These are phyloP conservation scores for Cosmorhoe ocellata DNA, from an alignment of 2,888 invertebrate genomes.

Conservation along the genomic window DNA sequence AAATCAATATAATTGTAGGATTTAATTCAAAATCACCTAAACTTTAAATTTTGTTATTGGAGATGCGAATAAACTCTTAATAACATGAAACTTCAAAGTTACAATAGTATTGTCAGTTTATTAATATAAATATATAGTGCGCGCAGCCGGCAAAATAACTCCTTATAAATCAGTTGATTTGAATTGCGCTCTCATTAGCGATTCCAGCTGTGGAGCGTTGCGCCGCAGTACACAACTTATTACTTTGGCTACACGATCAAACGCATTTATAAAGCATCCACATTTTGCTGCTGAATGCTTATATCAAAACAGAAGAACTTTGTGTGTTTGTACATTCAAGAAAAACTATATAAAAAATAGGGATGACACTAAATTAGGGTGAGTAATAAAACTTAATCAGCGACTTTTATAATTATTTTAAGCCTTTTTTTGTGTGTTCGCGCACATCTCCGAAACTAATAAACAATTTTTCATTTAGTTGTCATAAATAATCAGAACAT, in stretches of 20 bases:
- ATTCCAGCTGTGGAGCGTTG: slow-evolving; percentile 68
- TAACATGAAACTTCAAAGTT: slow-evolving; percentile 46
- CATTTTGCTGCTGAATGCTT: slow-evolving; percentile 54
- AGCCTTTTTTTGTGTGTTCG: too few species aligned
- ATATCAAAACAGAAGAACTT: too few species aligned
- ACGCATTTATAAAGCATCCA: slow-evolving; percentile 57
- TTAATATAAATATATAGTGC: slow-evolving; percentile 70
- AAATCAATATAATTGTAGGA: slow-evolving; percentile 3
- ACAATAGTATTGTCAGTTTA: slow-evolving; percentile 48
- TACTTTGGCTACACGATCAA: slow-evolving; percentile 73
- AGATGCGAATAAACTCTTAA: not conserved
- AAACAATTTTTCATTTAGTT: too few species aligned
- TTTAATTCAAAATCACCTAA: not conserved
- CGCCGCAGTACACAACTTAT: slow-evolving; percentile 74
- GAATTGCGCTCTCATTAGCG: slow-evolving; percentile 78
- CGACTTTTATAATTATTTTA: too few species aligned
- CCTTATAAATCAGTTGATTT: slow-evolving; percentile 80
- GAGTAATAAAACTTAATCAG: too few species aligned
- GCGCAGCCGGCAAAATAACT: slow-evolving; percentile 67
- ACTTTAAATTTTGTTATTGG: slow-evolving; percentile 1
- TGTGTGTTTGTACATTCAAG: too few species aligned
- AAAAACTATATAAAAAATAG: too few species aligned
- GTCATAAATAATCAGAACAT: too few species aligned
- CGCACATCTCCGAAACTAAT: too few species aligned
- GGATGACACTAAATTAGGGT: too few species aligned